These are phyloP conservation scores for Synanthedon andrenaeformis DNA, from an alignment of 2,888 invertebrate genomes.

Conservation along the genomic window DNA sequence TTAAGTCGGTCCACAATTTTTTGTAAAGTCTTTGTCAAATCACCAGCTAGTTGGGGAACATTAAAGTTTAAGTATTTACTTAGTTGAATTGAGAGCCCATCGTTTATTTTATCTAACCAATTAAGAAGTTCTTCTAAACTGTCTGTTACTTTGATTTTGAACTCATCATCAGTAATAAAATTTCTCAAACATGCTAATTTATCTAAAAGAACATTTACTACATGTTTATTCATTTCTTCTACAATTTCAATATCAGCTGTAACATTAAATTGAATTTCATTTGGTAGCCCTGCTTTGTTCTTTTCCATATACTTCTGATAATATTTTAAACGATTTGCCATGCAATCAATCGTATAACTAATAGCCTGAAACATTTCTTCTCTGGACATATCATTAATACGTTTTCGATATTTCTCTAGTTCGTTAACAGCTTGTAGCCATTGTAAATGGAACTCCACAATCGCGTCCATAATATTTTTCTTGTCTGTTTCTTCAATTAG, in stretches of 20 bases:
- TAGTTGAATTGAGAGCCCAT: slow-evolving; percentile 33
- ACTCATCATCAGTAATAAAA: slow-evolving; percentile 27
- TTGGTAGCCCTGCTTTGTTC: slow-evolving; percentile 22
- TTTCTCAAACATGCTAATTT: slow-evolving; percentile 39
- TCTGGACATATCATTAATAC: slow-evolving; percentile 20
- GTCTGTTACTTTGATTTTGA: slow-evolving; percentile 25
- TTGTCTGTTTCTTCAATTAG: slow-evolving; percentile 17
- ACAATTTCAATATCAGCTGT: slow-evolving; percentile 49
- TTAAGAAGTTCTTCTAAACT: slow-evolving; percentile 34
- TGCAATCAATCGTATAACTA: slow-evolving; percentile 43
- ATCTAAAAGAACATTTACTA: slow-evolving; percentile 25
- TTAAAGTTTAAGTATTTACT: slow-evolving; percentile 37
- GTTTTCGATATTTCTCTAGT: slow-evolving; percentile 35
- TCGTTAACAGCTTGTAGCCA: slow-evolving; percentile 50
- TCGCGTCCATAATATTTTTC: slow-evolving; percentile 25
- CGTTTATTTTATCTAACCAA: slow-evolving; percentile 53
- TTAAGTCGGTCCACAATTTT: slow-evolving; percentile 42
- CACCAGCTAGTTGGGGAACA: slow-evolving; percentile 26
- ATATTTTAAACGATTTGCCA: slow-evolving; percentile 38
- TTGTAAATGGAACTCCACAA: slow-evolving; percentile 50
- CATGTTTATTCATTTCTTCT: slow-evolving; percentile 53
- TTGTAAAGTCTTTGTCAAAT: slow-evolving; percentile 46
- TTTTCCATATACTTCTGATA: slow-evolving; percentile 42
- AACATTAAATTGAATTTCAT: slow-evolving; percentile 29
- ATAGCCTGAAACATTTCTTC: slow-evolving; percentile 39